Evolutionary conservation across 2,797 vertebrate species (phyloP).

Genomic region (Rhynchonycteris naso): DNA sequence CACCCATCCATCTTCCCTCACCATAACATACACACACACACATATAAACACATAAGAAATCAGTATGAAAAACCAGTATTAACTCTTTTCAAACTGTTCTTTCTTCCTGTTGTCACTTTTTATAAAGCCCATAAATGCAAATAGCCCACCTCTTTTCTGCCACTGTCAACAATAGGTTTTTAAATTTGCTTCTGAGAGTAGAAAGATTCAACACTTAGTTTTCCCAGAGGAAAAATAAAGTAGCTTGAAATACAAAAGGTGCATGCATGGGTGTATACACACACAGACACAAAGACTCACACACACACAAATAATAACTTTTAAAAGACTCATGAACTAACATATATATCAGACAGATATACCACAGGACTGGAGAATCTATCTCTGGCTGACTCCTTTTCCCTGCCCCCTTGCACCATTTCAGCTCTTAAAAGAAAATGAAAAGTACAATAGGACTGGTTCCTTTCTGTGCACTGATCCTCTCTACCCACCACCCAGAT

Average conservation of each 20-base stretch:
- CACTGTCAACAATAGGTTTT: background rate
- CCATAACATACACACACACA: background rate
- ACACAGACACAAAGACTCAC: no score
- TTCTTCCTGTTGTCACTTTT: background rate
- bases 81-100: background rate
- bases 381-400: background rate
- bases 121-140: background rate
- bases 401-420: background rate
- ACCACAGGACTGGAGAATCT: background rate
- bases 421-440: background rate
- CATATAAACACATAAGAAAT: background rate
- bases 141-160: background rate
- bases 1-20: background rate
- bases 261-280: background rate
- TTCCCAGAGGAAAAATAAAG: conserved; percentile 15
- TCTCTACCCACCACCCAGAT: background rate
- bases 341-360: background rate
- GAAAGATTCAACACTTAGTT: background rate
- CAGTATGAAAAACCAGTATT: background rate
- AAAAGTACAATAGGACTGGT: background rate
- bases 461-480: background rate
- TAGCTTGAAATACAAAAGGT: conserved; percentile 29
- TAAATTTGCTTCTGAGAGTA: conserved; percentile 8
- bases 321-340: background rate
- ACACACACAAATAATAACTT: background rate